A percentile compares a stretch with the other conserved stretches of the same genome.
phyloP scores from a whole-genome alignment of 2,888 invertebrate genomes.

The Phalera bucephala region DNA sequence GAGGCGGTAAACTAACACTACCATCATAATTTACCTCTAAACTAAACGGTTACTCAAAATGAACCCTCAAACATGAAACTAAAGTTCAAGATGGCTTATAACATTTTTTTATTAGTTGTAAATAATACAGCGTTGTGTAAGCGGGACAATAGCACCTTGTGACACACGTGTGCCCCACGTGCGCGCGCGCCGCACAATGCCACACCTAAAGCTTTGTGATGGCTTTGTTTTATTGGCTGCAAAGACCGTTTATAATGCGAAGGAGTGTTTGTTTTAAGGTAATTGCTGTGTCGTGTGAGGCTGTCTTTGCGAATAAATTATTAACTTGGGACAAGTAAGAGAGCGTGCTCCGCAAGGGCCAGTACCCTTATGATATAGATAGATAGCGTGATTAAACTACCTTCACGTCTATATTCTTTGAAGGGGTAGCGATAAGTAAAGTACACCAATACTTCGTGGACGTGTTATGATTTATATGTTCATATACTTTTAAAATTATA shows the following conservation, averaged over 20 bases:
- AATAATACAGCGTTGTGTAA: conserved; percentile 26
- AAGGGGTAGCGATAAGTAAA: too few species aligned
- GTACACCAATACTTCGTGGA: too few species aligned
- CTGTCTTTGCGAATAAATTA: too few species aligned
- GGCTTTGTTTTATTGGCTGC: conserved; percentile 19
- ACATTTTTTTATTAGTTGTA: conserved; percentile 11
- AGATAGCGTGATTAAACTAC: too few species aligned
- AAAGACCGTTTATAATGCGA: conserved; percentile 3
- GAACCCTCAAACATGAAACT: background rate
- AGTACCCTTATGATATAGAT: too few species aligned
- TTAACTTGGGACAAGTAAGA: too few species aligned
- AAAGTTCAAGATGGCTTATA: conserved; percentile 10
- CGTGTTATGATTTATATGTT: too few species aligned
- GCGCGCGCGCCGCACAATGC: conserved; percentile 28
- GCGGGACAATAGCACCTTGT: conserved; percentile 58
- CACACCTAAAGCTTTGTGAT: conserved; percentile 37
- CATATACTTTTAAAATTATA: too few species aligned
- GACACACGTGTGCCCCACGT: conserved; percentile 58
- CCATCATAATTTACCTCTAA: conserved; percentile 31
- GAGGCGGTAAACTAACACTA: conserved; percentile 44
- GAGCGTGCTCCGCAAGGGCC: too few species aligned
- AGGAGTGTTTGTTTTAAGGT: conserved; percentile 1
- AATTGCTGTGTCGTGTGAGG: conserved; percentile 3
- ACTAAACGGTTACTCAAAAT: background rate
- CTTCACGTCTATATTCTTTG: too few species aligned